Percentiles rank a stretch among this genome's conserved stretches.
These are phyloP conservation scores for Drosophila bunnanda DNA, from an alignment of 2,888 invertebrate species.

Conservation along the genomic window DNA sequence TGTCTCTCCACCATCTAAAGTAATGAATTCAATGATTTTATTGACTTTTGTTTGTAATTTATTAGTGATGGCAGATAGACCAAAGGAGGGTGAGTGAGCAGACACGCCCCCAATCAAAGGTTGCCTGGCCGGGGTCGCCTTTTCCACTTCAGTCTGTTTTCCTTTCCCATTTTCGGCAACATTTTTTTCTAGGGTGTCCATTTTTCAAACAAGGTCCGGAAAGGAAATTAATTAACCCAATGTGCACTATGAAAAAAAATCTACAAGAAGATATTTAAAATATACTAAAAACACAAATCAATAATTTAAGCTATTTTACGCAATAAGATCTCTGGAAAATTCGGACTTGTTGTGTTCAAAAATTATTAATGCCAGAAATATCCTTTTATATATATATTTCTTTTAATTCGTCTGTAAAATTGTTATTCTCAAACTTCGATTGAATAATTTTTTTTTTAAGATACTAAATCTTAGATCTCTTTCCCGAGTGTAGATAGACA, in stretches of 20 bases:
- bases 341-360: background rate
- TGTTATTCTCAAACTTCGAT: no score
- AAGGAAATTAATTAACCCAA: constrained; percentile 71
- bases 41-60: constrained; percentile 74
- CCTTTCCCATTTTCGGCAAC: constrained; percentile 18
- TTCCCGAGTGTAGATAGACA: constrained; percentile 7
- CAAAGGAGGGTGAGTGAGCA: constrained; percentile 1
- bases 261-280: background rate
- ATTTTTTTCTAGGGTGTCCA: constrained; percentile 29
- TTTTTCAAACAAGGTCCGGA: constrained; percentile 49
- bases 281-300: no score
- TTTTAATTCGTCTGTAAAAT: background rate
- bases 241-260: constrained; percentile 1
- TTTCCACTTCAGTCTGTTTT: constrained; percentile 41
- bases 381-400: background rate
- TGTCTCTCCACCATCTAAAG: constrained; percentile 36
- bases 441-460: no score
- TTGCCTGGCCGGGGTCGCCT: constrained; percentile 22
- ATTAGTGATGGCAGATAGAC: constrained; percentile 56
- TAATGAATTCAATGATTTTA: constrained; percentile 79
- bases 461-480: background rate
- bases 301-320: background rate
- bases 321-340: background rate
- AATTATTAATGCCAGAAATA: background rate
- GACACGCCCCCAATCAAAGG: constrained; percentile 56